A percentile compares a stretch with the other conserved stretches of the same genome.
Conservation (phyloP, 2,888 invertebrate species). For the Blastobasis lacticolella region DNA sequence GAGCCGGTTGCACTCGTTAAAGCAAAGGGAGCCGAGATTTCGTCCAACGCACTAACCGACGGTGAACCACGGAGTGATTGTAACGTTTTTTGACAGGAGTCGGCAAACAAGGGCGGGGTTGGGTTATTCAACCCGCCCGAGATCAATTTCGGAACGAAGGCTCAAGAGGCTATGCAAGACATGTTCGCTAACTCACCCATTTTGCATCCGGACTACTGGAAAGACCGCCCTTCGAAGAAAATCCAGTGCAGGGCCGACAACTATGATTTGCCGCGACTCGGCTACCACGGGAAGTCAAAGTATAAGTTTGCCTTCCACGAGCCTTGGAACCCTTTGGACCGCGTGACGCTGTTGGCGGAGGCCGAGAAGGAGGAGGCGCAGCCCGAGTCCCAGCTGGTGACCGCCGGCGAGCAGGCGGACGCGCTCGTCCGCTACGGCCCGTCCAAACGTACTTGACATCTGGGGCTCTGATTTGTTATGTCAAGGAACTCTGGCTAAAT, state of each 20-base stretch:
- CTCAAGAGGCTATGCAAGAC: conserved; percentile 25
- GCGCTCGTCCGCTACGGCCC: too few species aligned
- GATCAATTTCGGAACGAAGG: conserved; percentile 14
- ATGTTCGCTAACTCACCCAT: conserved; percentile 46
- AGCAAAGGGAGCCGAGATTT: conserved; percentile 9
- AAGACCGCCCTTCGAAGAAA: conserved; percentile 30
- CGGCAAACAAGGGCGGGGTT: conserved; percentile 29
- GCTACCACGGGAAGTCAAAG: conserved; percentile 54
- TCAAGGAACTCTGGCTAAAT: neutral
- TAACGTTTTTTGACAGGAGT: conserved; percentile 55
- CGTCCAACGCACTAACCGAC: conserved; percentile 12
- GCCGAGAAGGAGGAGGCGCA: conserved; percentile 44
- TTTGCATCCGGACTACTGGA: conserved; percentile 54
- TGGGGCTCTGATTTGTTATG: conserved; percentile 42
- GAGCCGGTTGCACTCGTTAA: too few species aligned
- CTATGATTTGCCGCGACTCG: conserved; percentile 34
- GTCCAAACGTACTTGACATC: neutral
- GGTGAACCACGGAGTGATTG: conserved; percentile 16
- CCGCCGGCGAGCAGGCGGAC: too few species aligned
- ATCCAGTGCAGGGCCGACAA: conserved; percentile 21
- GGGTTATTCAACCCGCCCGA: conserved; percentile 28
- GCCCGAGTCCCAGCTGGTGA: conserved; percentile 5
- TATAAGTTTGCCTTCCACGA: conserved; percentile 63
- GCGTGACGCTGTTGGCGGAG: conserved; percentile 41
- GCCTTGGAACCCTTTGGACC: conserved; percentile 59